These are phyloP conservation scores for Eulemur albifrons DNA, from an alignment of 2,797 vertebrate species.

Conservation along the genomic window DNA sequence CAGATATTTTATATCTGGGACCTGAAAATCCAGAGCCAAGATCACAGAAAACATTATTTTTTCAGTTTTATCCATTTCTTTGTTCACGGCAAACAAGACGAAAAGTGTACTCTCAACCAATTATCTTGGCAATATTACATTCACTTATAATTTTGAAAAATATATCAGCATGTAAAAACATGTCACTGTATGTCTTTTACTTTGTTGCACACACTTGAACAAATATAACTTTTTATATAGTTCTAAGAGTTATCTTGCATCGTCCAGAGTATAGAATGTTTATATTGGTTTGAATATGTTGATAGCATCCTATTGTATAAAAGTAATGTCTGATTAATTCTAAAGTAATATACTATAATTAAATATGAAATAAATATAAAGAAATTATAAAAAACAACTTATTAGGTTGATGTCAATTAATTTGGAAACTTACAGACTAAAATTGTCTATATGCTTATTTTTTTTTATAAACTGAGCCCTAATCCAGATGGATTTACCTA, in stretches of 20 bases:
- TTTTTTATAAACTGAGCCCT: conserved; percentile 72
- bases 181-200: background rate
- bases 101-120: background rate
- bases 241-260: background rate
- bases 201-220: background rate
- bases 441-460: conserved; percentile 36
- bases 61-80: background rate
- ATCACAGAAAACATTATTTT: background rate
- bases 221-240: background rate
- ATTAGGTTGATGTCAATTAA: conserved; percentile 12
- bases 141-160: background rate
- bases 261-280: background rate
- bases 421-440: background rate
- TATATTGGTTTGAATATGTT: background rate
- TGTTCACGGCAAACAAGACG: background rate
- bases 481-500: conserved; percentile 64
- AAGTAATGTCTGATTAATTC: background rate
- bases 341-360: background rate
- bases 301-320: background rate
- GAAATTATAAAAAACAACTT: conserved; percentile 23
- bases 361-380: conserved; percentile 34
- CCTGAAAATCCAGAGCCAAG: background rate
- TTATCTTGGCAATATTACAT: background rate
- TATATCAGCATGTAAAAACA: background rate
- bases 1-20: background rate